Evolutionary conservation across 2,113 vertebrate genomes (phyloP).

Genomic region (Perognathus longimembris): DNA sequence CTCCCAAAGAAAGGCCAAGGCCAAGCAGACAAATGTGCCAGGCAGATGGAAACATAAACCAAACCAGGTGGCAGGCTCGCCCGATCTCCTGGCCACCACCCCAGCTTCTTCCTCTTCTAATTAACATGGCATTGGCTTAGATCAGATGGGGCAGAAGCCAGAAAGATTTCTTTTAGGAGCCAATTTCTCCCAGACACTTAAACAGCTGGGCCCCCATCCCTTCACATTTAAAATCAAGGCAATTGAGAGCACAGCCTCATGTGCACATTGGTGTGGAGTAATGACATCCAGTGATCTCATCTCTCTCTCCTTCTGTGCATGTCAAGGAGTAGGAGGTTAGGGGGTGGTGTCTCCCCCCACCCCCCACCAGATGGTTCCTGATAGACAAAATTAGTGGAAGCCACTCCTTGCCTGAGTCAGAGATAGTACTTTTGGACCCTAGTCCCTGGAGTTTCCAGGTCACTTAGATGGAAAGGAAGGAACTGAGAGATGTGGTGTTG

Average conservation of each 20-base stretch:
- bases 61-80: slow-evolving; percentile 60
- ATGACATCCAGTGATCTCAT: slow-evolving; percentile 7
- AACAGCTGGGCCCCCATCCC: slow-evolving; percentile 71
- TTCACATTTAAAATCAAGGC: slow-evolving; percentile 52
- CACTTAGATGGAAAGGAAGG: not conserved
- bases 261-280: not conserved
- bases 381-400: not conserved
- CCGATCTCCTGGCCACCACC: slow-evolving; percentile 49
- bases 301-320: not conserved
- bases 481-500: not conserved
- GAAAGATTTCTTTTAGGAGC: slow-evolving; percentile 61
- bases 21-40: slow-evolving; percentile 4
- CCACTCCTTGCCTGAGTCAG: not conserved
- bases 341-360: not conserved
- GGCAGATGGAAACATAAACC: slow-evolving; percentile 55
- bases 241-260: slow-evolving; percentile 50
- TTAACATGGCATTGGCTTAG: slow-evolving; percentile 55
- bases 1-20: slow-evolving; percentile 17
- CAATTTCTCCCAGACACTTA: slow-evolving; percentile 74
- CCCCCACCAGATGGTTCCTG: slow-evolving; percentile 28
- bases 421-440: not conserved
- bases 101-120: slow-evolving; percentile 61
- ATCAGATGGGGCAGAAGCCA: slow-evolving; percentile 63
- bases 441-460: not conserved
- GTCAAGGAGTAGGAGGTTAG: slow-evolving; percentile 34